Percentiles rank a stretch among this genome's conserved stretches.
phyloP scores from a whole-genome alignment of 2,113 vertebrate genomes.

The Shinisaurus crocodilurus region DNA sequence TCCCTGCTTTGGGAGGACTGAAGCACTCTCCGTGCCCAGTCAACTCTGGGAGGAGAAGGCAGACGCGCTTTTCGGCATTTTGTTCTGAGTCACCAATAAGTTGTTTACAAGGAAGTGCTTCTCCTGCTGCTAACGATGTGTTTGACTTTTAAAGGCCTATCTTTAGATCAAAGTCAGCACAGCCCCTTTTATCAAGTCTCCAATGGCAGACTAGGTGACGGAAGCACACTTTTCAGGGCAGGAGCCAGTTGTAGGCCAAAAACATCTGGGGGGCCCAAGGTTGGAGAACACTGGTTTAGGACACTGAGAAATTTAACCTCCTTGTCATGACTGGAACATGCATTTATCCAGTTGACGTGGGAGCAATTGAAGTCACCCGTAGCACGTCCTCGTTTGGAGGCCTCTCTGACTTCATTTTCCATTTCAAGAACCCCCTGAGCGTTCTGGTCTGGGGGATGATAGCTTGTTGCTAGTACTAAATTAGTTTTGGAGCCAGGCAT shows the following conservation, averaged over 20 bases:
- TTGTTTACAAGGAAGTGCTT: conserved; percentile 18
- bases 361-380: too few species aligned
- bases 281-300: too few species aligned
- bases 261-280: too few species aligned
- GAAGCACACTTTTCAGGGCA: not conserved
- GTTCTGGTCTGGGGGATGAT: too few species aligned
- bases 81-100: conserved; percentile 21
- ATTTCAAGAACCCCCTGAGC: too few species aligned
- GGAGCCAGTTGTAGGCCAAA: not conserved
- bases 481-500: too few species aligned
- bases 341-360: too few species aligned
- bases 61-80: not conserved
- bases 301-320: too few species aligned
- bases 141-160: conserved; percentile 29
- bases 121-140: conserved; percentile 22
- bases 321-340: too few species aligned
- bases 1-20: not conserved
- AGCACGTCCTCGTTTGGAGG: too few species aligned
- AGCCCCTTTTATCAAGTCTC: not conserved
- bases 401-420: too few species aligned
- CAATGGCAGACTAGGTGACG: not conserved
- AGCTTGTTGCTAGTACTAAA: too few species aligned
- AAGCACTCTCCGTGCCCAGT: not conserved
- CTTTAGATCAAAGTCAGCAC: conserved; percentile 40
- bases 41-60: not conserved